Evolutionary conservation across 1,140 invertebrate genomes (phyloP), one percentile per base, ranked within the genome.

Genomic region (Camponotus floridanus): DNA sequence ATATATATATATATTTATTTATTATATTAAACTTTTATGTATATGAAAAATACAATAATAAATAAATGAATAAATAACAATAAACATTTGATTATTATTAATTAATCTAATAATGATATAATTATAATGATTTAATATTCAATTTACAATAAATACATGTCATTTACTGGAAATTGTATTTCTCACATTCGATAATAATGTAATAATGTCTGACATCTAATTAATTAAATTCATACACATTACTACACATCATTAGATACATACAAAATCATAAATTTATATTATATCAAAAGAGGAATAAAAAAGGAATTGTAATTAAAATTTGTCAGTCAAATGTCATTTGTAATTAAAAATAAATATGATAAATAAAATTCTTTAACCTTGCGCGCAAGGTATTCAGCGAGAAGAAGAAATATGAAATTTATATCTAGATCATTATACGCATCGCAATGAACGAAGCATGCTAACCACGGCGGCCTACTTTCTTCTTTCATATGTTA

Each of bases 141-240:
- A 61, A 78, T 48, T 64, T 76, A 62, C 5, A 64, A 78, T 42
- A 45, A 39, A 4, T 61, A 18, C 55, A n/a, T 55, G 21, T 55
- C n/a, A 39, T 48, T 21, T 74, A 21, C 3, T 36, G 18, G 7
- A 68, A 45, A 48, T 45, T 68, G 26, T 26, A 39, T 59, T n/a
- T 74, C 9, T 59, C 11, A 21, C 26, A 15, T n/a, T 51, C 4
- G 15, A 55, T 18, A 6, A 51, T 18, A 21, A 70, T 48, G 36
- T 21, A n/a, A n/a, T 5, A 18, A 13, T 59, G 59, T 39, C 3
- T 36, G 7, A 33, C 8, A 18, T 39, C 6, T 39, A 39, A 39
- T 39, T 39, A 48, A 71, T 31, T 5, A 31, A 51, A 71, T 51
- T 71, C 21, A 9, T 71, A 26, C 36, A 71, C 3, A 31, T 26